Base-by-base conservation (phyloP, 1,140 invertebrate genomes). In the Bombus turneri region DNA sequence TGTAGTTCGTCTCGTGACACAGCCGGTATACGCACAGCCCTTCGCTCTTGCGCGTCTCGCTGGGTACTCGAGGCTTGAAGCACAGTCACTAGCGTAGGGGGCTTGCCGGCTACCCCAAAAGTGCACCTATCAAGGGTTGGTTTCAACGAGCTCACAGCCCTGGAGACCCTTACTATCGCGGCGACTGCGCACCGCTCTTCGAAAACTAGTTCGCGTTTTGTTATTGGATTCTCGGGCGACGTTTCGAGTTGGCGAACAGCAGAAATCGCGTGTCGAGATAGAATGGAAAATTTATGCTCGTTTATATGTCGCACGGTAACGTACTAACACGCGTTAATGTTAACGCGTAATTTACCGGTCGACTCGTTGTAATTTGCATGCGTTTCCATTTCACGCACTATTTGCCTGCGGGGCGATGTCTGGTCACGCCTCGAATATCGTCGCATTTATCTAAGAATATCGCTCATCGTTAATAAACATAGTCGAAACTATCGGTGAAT, bases 21-120 rank as follows among this genome's bases (percentile, higher is more conserved):
- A 84, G 47, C 79, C 86, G 85, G 81, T 72, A 81, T 74, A 85
- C 62, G 66, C 25, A 86, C 84, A 81, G 85, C 82, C 87, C 82
- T 92, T 86, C 57, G 86, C 89, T 83, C 88, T 88, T 90, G 81
- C 86, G 79, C 88, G 91, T 93, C 92, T 93, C 91, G 87, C 83
- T 86, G 69, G 86, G 83, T 77, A 93, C 93, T 93, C 86, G 91
- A 93, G 81, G 81, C 81, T 86, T 91, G 78, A 87, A 92, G 90
- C 84, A 87, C 86, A 92, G 90, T 90, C 85, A 86, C 88, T 91
- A 85, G 64, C 59, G 69, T 82, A 82, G 85, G 87, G 87, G 87
- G 83, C 47, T 53, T 53, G 47, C 47, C 18, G 47, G 47, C 92
- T 91, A 92, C 88, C 87, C 90, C 84, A 92, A 93, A 93, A 93